phyloP scores from a whole-genome alignment of 2,113 vertebrate species.

The Rafetus swinhoei region DNA sequence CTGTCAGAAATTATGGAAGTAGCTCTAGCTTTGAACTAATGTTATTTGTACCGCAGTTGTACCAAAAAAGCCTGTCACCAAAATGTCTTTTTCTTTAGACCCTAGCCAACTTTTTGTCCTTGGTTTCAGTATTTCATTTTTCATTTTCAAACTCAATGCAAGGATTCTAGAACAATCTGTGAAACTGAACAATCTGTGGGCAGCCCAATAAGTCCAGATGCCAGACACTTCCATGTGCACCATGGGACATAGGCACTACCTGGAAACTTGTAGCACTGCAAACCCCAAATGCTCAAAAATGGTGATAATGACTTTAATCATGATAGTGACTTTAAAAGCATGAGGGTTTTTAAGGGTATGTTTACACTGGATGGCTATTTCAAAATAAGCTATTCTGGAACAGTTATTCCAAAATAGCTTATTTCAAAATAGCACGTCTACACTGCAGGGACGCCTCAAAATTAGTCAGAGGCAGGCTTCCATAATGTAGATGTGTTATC shows the following conservation, averaged over 20 bases:
- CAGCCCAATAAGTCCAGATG: neutral
- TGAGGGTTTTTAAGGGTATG: neutral
- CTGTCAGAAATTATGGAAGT: neutral
- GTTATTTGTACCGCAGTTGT: neutral
- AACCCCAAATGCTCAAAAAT: neutral
- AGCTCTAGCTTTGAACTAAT: neutral
- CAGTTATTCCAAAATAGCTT: too few relatives aligned
- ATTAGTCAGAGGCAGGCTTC: too few relatives aligned
- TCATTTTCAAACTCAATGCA: neutral
- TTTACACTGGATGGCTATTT: too few relatives aligned
- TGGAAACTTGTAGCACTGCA: neutral
- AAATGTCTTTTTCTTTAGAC: neutral
- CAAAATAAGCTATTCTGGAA: too few relatives aligned
- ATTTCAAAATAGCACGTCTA: too few relatives aligned
- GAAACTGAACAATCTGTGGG: neutral
- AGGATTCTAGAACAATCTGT: neutral
- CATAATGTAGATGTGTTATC: too few relatives aligned
- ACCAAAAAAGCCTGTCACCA: neutral
- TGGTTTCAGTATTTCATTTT: rapidly evolving
- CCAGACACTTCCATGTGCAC: neutral
- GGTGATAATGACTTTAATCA: neutral
- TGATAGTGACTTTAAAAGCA: neutral
- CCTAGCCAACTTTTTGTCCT: neutral
- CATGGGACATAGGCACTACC: neutral
- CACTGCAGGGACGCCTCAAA: too few relatives aligned